These are phyloP conservation scores for Protomyctophum bolini DNA, from an alignment of 2,113 vertebrate genomes.

Conservation along the genomic window DNA sequence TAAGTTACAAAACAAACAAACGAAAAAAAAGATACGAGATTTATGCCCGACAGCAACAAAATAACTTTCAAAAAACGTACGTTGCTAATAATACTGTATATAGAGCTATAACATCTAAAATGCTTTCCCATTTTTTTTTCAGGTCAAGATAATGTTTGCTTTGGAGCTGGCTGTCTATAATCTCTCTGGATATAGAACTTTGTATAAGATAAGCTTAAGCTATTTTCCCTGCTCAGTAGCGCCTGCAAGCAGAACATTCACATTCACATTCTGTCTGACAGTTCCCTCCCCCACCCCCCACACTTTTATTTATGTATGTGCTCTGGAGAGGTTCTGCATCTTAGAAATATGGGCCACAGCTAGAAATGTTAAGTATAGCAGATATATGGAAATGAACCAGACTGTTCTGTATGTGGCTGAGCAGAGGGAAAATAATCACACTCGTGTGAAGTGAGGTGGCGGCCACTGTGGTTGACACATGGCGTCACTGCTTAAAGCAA, in stretches of 20 bases:
- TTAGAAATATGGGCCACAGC: slow-evolving; percentile 24
- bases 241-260: slow-evolving; percentile 43
- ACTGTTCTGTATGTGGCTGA: slow-evolving; percentile 18
- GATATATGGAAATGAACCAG: slow-evolving; percentile 33
- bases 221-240: slow-evolving; percentile 35
- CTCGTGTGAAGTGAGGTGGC: too few species aligned
- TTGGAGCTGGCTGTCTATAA: slow-evolving; percentile 31
- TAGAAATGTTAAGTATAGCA: slow-evolving; percentile 22
- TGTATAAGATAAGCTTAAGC: slow-evolving; percentile 29
- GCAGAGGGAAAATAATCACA: neutral
- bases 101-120: too few species aligned
- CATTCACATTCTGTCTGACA: slow-evolving; percentile 17
- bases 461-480: too few species aligned
- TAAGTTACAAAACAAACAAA: too few species aligned
- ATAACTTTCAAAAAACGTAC: too few species aligned
- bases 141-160: too few species aligned
- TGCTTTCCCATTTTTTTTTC: too few species aligned
- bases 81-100: too few species aligned
- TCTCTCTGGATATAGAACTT: slow-evolving; percentile 51
- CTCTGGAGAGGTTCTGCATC: slow-evolving; percentile 17
- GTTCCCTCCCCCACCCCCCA: neutral
- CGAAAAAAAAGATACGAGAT: too few species aligned
- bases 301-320: slow-evolving; percentile 27
- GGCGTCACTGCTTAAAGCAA: too few species aligned
- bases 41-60: too few species aligned